A percentile compares a stretch with the other conserved stretches of the same genome.
Evolutionary conservation across 2,113 vertebrate genomes (phyloP).

Genomic region (Oenanthe melanoleuca): DNA sequence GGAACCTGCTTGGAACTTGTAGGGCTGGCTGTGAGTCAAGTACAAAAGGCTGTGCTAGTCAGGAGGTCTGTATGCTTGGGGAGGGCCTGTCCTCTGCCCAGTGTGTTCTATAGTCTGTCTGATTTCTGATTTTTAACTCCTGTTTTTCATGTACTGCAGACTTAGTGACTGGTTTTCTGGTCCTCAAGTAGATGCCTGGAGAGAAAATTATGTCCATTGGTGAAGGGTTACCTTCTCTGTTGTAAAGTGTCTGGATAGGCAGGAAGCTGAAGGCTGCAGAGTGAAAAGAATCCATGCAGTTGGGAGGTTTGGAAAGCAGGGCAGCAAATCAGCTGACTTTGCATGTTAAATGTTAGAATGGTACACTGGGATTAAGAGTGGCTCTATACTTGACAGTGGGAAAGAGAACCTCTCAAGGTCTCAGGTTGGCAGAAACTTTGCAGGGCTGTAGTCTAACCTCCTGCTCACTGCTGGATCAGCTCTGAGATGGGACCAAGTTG

Average conservation of each 20-base stretch:
- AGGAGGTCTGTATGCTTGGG: neutral
- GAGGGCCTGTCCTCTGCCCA: neutral
- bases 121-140: neutral
- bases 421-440: neutral
- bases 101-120: rapidly evolving
- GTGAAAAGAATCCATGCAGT: neutral
- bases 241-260: neutral
- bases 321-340: neutral
- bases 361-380: neutral
- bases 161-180: neutral
- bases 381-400: rapidly evolving
- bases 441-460: neutral
- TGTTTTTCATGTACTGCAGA: neutral
- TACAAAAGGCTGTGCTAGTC: neutral
- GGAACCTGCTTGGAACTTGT: neutral
- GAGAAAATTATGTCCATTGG: neutral
- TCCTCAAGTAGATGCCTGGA: neutral
- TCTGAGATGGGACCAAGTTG: neutral
- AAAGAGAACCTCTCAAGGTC: neutral
- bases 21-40: neutral
- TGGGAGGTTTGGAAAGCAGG: neutral
- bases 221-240: neutral
- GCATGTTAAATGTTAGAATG: neutral
- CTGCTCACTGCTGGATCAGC: neutral
- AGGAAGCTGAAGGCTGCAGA: neutral